These are phyloP conservation scores for Haemorhous mexicanus DNA, from an alignment of 2,113 vertebrate species.

Conservation along the genomic window DNA sequence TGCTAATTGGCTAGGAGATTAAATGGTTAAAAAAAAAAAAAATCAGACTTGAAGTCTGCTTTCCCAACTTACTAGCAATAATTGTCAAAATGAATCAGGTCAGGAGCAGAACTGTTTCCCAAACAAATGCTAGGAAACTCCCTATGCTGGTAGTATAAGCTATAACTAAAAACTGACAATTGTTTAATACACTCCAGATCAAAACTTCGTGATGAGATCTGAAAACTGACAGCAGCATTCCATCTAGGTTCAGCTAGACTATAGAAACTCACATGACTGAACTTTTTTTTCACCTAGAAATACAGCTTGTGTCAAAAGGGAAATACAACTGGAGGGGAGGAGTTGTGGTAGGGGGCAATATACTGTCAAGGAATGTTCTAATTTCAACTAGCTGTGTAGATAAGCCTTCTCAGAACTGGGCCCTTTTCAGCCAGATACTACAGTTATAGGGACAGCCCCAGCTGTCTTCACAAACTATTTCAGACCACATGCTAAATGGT, in stretches of 20 bases:
- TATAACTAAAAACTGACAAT: neutral
- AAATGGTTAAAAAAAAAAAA: neutral
- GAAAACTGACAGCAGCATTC: neutral
- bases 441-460: neutral
- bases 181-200: neutral
- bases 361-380: neutral
- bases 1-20: neutral
- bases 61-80: neutral
- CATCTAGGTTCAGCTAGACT: neutral
- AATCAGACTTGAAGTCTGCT: neutral
- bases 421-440: neutral
- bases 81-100: neutral
- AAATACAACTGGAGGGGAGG: neutral
- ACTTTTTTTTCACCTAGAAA: neutral
- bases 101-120: neutral
- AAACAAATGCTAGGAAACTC: neutral
- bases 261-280: neutral
- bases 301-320: neutral
- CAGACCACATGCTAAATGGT: neutral
- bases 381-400: neutral
- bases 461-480: neutral
- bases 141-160: neutral
- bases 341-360: neutral
- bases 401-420: neutral
- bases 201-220: neutral